Percentiles rank a stretch among this genome's conserved stretches.
Evolutionary conservation across 2,797 vertebrate species (phyloP).

Genomic region (Setipinna tenuifilis): DNA sequence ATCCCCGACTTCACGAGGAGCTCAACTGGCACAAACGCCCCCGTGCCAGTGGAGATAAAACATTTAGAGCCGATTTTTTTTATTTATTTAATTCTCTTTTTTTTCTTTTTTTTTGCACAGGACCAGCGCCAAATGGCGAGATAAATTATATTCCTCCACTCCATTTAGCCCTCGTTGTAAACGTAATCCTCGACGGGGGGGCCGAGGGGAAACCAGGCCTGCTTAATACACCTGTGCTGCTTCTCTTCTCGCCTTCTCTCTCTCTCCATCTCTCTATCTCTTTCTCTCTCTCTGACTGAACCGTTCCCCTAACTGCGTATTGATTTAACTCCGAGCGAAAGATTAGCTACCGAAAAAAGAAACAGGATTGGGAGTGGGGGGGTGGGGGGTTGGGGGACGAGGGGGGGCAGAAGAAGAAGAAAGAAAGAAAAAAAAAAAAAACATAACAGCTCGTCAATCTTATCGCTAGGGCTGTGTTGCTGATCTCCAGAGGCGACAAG

Average conservation of each 20-base stretch:
- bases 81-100: no score
- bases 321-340: constrained; percentile 19
- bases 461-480: neutral
- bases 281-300: neutral
- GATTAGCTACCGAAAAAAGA: neutral
- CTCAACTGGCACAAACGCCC: neutral
- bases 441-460: neutral
- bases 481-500: neutral
- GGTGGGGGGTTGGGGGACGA: no score
- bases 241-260: no score
- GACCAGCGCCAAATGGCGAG: neutral
- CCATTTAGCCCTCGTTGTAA: constrained; percentile 13
- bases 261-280: no score
- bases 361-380: no score
- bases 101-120: neutral
- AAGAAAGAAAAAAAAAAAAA: neutral
- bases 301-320: constrained; percentile 16
- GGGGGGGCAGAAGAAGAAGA: neutral
- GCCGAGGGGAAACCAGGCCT: neutral
- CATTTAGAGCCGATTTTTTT: constrained; percentile 9
- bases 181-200: neutral
- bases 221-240: constrained; percentile 14
- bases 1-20: neutral
- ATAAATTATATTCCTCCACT: constrained; percentile 25
- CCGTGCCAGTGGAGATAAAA: constrained; percentile 3